Evolutionary conservation across 2,888 invertebrate genomes (phyloP).

Genomic region (Crocallis elinguaria): DNA sequence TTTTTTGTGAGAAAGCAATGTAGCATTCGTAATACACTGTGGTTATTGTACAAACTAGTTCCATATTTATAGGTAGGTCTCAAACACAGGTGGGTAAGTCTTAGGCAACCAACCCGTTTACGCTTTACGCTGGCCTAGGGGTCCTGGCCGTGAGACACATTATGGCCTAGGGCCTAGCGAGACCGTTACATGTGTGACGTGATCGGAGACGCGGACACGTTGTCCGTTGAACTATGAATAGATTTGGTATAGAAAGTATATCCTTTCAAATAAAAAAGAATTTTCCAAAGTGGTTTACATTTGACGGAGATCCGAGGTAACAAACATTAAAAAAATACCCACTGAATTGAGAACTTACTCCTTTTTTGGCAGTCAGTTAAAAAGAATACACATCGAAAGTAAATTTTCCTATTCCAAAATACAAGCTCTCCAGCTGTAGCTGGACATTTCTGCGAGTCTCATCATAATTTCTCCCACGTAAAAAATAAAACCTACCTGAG

Average conservation of each 20-base stretch:
- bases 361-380: no score
- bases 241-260: no score
- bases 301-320: no score
- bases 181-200: constrained; percentile 43
- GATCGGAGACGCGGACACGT: constrained; percentile 8
- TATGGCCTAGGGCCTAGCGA: constrained; percentile 44
- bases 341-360: no score
- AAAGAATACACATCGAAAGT: neutral
- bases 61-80: constrained; percentile 68
- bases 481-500: constrained; percentile 47
- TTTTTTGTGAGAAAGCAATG: no score
- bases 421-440: constrained; percentile 18
- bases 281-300: no score
- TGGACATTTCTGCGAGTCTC: constrained; percentile 43
- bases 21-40: no score
- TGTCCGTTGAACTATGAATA: no score
- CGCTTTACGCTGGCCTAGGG: constrained; percentile 67
- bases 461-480: constrained; percentile 52
- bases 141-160: constrained; percentile 56
- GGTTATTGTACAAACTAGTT: constrained; percentile 27
- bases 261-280: no score
- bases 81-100: constrained; percentile 65
- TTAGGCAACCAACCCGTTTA: constrained; percentile 55
- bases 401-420: neutral
- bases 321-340: no score